These are phyloP conservation scores for Acleris emargana DNA, from an alignment of 2,888 invertebrate genomes.

Conservation along the genomic window DNA sequence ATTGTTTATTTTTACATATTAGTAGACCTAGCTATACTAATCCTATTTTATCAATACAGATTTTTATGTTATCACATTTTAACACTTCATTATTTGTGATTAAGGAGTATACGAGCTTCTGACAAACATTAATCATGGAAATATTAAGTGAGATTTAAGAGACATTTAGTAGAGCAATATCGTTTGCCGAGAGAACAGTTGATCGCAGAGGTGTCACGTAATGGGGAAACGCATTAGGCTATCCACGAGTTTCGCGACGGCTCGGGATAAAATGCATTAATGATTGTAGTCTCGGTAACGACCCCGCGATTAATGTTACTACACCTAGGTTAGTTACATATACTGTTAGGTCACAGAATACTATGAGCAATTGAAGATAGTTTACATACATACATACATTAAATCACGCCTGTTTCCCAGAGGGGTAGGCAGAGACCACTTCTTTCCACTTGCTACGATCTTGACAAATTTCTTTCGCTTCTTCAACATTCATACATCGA, in stretches of 20 bases:
- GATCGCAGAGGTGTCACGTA: conserved; percentile 64
- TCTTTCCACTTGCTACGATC: no score
- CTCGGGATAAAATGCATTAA: conserved; percentile 72
- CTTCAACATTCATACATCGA: no score
- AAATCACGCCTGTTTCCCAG: no score
- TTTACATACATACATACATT: no score
- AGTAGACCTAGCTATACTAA: not conserved
- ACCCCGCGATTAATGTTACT: conserved; percentile 54
- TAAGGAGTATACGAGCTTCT: no score
- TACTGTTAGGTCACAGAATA: not conserved
- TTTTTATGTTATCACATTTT: no score
- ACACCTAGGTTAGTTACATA: conserved; percentile 25
- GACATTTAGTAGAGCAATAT: conserved; percentile 47
- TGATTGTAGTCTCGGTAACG: conserved; percentile 57
- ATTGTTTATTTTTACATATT: not conserved
- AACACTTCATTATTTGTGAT: not conserved
- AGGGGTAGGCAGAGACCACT: no score
- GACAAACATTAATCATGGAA: not conserved
- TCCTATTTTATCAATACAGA: no score
- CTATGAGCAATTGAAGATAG: no score
- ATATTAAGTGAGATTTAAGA: conserved; percentile 3
- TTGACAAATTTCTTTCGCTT: no score
- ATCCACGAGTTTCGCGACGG: conserved; percentile 49
- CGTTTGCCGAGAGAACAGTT: conserved; percentile 52
- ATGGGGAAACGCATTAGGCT: conserved; percentile 73